These are phyloP conservation scores for Dicaeum eximium DNA, from an alignment of 2,113 vertebrate genomes.

Conservation along the genomic window DNA sequence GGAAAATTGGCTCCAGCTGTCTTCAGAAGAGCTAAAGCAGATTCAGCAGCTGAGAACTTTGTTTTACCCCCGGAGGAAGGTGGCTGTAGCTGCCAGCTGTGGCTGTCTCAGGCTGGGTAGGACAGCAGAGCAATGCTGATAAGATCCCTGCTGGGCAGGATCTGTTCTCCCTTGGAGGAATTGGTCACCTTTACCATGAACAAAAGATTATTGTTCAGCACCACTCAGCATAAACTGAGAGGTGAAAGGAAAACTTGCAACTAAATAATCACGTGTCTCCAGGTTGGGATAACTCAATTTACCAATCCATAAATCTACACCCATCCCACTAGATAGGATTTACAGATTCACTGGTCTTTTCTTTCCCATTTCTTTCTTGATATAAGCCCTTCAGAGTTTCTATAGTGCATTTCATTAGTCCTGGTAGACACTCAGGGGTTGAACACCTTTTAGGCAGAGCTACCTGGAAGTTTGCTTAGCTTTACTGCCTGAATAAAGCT, in stretches of 20 bases:
- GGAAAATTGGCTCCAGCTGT: background rate
- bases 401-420: background rate
- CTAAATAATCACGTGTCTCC: background rate
- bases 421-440: background rate
- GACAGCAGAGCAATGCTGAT: background rate
- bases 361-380: background rate
- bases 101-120: background rate
- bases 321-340: background rate
- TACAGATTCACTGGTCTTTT: background rate
- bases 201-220: background rate
- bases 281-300: background rate
- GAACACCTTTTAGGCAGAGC: background rate
- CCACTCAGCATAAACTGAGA: background rate
- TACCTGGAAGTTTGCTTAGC: background rate
- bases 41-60: background rate
- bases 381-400: background rate
- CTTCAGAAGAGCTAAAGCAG: background rate
- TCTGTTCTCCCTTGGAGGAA: background rate
- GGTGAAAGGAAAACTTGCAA: background rate
- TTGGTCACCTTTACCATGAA: background rate
- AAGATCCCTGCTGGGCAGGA: background rate
- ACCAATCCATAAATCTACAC: background rate
- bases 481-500: conserved; percentile 14
- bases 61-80: background rate
- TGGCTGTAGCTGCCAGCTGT: background rate